Conservation (phyloP, 2,797 vertebrate genomes). For the Tokudaia muenninki region DNA sequence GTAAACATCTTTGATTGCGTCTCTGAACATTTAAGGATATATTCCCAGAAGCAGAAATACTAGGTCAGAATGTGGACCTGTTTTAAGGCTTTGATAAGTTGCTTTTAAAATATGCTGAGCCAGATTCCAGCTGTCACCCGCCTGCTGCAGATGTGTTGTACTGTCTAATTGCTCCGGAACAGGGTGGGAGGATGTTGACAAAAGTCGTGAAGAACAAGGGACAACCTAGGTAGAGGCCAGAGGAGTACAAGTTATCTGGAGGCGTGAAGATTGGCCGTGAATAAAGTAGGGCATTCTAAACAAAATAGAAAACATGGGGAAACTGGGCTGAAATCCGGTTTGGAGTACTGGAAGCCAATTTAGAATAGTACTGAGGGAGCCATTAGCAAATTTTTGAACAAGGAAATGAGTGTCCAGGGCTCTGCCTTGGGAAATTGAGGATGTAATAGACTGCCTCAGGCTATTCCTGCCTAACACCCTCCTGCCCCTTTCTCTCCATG, state of each 20-base stretch:
- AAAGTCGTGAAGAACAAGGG: neutral
- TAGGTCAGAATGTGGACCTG: constrained; percentile 51
- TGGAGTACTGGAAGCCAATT: neutral
- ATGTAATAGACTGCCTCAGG: neutral
- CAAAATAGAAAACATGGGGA: neutral
- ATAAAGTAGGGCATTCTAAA: constrained; percentile 1
- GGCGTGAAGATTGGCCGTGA: neutral
- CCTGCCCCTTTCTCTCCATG: too few relatives aligned
- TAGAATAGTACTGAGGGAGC: neutral
- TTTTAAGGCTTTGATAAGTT: constrained; percentile 45
- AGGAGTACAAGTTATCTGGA: neutral
- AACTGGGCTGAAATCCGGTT: neutral
- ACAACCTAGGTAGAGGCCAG: neutral
- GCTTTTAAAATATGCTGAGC: constrained; percentile 11
- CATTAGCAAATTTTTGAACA: neutral
- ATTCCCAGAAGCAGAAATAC: constrained; percentile 45
- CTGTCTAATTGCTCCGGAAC: neutral
- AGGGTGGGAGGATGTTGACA: neutral
- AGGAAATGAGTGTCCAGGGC: neutral
- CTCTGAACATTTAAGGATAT: neutral
- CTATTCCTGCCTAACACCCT: neutral
- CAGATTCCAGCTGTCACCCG: constrained; percentile 2
- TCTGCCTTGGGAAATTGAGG: neutral
- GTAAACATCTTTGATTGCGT: neutral
- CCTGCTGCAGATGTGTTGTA: neutral